These are phyloP conservation scores for Pluvianellus socialis DNA, from an alignment of 2,113 vertebrate species.

Conservation along the genomic window DNA sequence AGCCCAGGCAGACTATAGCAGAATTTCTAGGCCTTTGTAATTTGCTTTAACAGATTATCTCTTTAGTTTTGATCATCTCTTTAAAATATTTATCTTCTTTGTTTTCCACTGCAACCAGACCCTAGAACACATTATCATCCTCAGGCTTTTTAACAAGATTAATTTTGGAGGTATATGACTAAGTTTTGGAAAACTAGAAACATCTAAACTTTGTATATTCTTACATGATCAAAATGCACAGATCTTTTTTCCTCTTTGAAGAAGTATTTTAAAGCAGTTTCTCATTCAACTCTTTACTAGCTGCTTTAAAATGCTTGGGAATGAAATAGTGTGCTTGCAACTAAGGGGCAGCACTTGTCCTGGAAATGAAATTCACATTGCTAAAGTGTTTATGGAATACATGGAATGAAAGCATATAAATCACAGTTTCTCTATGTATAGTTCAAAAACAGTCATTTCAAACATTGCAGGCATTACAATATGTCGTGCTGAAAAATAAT, in stretches of 20 bases:
- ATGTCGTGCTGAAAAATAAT: constrained; percentile 6
- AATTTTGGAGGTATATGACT: not conserved
- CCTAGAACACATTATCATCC: not conserved
- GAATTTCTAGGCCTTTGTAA: not conserved
- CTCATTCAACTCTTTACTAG: not conserved
- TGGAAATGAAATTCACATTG: constrained; percentile 39
- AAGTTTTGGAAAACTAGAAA: not conserved
- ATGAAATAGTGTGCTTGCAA: constrained; percentile 3
- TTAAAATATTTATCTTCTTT: not conserved
- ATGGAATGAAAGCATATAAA: constrained; percentile 1
- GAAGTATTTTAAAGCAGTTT: not conserved
- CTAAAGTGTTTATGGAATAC: constrained; percentile 56
- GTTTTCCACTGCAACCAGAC: not conserved
- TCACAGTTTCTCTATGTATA: not conserved
- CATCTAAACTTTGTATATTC: not conserved
- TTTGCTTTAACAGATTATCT: not conserved
- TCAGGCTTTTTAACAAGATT: not conserved
- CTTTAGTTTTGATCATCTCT: not conserved
- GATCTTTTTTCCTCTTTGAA: not conserved
- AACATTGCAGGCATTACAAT: not conserved
- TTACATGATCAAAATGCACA: not conserved
- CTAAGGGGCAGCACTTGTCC: constrained; percentile 13
- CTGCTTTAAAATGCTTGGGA: constrained; percentile 11
- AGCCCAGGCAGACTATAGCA: not conserved
- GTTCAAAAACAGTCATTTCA: not conserved